Percentiles rank a stretch among this genome's conserved stretches.
phyloP scores from a whole-genome alignment of 2,113 vertebrate genomes.

The Morone chrysops region DNA sequence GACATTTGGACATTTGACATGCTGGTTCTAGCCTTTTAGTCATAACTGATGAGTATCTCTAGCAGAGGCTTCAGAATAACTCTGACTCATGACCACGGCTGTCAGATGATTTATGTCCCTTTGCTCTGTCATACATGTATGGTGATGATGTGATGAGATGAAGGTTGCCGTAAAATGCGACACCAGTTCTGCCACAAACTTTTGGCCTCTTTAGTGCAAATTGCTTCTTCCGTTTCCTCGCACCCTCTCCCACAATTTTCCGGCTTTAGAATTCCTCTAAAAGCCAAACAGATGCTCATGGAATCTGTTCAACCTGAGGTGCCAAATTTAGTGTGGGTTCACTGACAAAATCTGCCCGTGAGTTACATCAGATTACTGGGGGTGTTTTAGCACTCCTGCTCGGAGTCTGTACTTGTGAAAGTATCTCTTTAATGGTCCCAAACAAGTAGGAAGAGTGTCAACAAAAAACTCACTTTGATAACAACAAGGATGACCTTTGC shows the following conservation, averaged over 20 bases:
- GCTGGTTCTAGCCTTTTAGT: conserved; percentile 67
- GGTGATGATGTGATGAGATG: conserved; percentile 19
- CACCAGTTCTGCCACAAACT: conserved; percentile 26
- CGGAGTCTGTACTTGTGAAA: conserved; percentile 31
- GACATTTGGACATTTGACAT: conserved; percentile 75
- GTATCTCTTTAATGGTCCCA: conserved; percentile 2
- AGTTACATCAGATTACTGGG: conserved; percentile 7
- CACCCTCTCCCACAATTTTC: conserved; percentile 15
- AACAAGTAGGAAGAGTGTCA: not conserved
- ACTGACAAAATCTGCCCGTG: conserved; percentile 9
- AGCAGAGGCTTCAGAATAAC: conserved; percentile 61
- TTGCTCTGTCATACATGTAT: conserved; percentile 63
- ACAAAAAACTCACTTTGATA: not conserved
- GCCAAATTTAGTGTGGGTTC: conserved; percentile 22
- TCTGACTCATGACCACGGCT: conserved; percentile 67
- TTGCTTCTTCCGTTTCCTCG: not conserved
- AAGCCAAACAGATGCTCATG: conserved; percentile 53
- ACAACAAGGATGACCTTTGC: not conserved
- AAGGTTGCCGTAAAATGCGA: conserved; percentile 45
- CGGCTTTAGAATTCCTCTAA: conserved; percentile 13
- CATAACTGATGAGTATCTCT: conserved; percentile 73
- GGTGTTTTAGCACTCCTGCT: not conserved
- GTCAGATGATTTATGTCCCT: conserved; percentile 67
- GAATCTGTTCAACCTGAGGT: conserved; percentile 40
- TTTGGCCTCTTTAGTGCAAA: conserved; percentile 2